phyloP scores from a whole-genome alignment of 2,888 invertebrate genomes.

The Aricia artaxerxes region DNA sequence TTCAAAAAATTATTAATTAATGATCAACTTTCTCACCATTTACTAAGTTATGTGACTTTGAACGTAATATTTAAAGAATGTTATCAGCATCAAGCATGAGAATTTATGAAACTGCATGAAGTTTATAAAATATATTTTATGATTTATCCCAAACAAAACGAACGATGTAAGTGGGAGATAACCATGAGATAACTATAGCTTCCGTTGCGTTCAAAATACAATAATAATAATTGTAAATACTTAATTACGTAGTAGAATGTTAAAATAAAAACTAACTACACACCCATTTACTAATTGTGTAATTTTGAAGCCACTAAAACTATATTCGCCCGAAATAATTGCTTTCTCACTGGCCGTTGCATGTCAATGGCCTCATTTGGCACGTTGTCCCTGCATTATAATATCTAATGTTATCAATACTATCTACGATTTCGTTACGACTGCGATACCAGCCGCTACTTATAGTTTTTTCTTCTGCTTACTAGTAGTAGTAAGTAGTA shows the following conservation, averaged over 20 bases:
- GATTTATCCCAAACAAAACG: not conserved
- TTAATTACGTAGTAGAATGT: not conserved
- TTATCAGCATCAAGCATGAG: not conserved
- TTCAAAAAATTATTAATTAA: too few species aligned
- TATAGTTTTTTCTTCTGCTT: not conserved
- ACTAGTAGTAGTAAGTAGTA: not conserved
- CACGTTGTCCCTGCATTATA: conserved; percentile 51
- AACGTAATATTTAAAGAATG: not conserved
- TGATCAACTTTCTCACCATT: not conserved
- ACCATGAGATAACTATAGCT: not conserved
- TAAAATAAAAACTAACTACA: not conserved
- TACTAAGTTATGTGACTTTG: not conserved
- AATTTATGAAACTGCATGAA: not conserved
- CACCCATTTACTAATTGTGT: not conserved
- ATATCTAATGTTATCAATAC: conserved; percentile 34
- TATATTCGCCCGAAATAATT: conserved; percentile 40
- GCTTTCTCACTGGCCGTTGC: conserved; percentile 47
- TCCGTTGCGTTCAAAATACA: not conserved
- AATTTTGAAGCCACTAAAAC: not conserved
- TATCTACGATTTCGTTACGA: conserved; percentile 41
- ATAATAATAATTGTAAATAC: not conserved
- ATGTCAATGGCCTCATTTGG: conserved; percentile 54
- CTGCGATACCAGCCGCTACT: conserved; percentile 33
- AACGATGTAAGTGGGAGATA: not conserved
- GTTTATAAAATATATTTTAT: too few species aligned